Evolutionary conservation across 1,140 invertebrate genomes (phyloP).

Genomic region (Aphelenchoides besseyi): DNA sequence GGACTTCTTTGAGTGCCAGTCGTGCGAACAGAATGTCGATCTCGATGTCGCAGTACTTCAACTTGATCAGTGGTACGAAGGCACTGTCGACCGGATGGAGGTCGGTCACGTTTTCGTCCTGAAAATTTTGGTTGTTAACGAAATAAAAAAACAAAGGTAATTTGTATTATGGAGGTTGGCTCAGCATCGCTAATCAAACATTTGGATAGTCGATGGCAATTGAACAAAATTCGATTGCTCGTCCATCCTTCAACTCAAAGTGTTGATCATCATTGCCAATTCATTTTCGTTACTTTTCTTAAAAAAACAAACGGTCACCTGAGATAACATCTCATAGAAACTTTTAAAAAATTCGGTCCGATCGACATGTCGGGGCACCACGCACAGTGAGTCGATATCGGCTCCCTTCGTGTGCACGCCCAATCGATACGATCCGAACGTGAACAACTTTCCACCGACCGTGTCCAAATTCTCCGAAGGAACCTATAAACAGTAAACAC

Average conservation of each 20-base stretch:
- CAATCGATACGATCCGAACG: constrained; percentile 90
- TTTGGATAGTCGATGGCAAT: background rate
- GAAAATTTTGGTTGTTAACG: constrained; percentile 21
- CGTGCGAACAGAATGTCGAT: constrained; percentile 91
- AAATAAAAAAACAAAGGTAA: constrained; percentile 33
- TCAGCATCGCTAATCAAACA: background rate
- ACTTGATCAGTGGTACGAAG: constrained; percentile 98
- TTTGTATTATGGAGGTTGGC: constrained; percentile 20
- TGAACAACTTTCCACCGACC: constrained; percentile 94
- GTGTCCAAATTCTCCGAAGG: constrained; percentile 74
- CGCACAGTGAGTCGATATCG: constrained; percentile 97
- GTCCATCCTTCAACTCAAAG: constrained; percentile 37
- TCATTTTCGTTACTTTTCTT: background rate
- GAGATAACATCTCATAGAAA: constrained; percentile 85
- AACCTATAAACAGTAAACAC: constrained; percentile 66
- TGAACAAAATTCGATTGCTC: constrained; percentile 26
- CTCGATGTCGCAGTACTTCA: constrained; percentile 94
- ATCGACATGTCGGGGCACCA: constrained; percentile 90
- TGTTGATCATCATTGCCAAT: constrained; percentile 27
- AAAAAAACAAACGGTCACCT: constrained; percentile 68
- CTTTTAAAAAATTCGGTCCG: constrained; percentile 88
- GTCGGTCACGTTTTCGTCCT: constrained; percentile 58
- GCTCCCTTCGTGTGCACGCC: constrained; percentile 86
- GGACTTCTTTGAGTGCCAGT: constrained; percentile 85
- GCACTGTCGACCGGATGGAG: constrained; percentile 88